These are phyloP conservation scores for Muschampia plurimacula DNA, from an alignment of 2,888 invertebrate genomes.

Conservation along the genomic window DNA sequence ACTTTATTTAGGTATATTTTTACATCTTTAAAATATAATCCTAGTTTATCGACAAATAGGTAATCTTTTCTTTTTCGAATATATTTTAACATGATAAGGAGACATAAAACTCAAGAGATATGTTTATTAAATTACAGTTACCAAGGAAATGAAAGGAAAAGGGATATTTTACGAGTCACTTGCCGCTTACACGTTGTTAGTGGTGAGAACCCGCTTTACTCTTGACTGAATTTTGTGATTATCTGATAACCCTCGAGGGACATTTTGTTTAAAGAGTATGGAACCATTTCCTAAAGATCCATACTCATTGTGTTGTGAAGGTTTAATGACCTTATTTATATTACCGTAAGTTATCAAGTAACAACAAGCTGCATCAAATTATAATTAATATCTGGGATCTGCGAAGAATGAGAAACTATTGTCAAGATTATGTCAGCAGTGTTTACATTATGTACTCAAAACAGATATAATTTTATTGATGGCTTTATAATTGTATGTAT, in stretches of 20 bases:
- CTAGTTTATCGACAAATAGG: no score
- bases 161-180: slow-evolving; percentile 3
- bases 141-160: neutral
- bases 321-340: neutral
- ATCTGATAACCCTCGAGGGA: slow-evolving; percentile 10
- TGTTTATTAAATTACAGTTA: neutral
- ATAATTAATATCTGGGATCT: no score
- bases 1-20: no score
- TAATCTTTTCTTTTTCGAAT: neutral
- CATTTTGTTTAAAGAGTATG: slow-evolving; percentile 10
- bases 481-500: no score
- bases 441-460: no score
- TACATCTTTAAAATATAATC: no score
- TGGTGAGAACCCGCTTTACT: neutral
- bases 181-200: neutral
- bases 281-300: neutral
- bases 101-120: neutral
- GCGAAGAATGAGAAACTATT: no score
- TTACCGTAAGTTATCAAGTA: neutral
- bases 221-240: slow-evolving; percentile 17
- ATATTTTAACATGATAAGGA: neutral
- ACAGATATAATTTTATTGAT: no score
- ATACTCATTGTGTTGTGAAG: neutral
- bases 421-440: no score
- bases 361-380: neutral